A percentile compares a stretch with the other conserved stretches of the same genome.
Evolutionary conservation across 2,113 vertebrate genomes (phyloP).

Genomic region (Telmatochromis sp.): DNA sequence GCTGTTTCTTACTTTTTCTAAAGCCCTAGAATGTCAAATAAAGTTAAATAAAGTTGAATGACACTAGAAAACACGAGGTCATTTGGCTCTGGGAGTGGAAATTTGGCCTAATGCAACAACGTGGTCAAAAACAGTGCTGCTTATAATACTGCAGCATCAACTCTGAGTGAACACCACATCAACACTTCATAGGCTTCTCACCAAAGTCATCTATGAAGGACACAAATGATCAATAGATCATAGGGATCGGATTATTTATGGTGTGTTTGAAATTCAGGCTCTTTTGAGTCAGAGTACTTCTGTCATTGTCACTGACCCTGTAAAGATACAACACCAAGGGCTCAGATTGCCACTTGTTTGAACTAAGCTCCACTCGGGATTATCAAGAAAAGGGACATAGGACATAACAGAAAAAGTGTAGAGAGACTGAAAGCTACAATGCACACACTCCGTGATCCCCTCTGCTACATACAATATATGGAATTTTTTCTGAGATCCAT

Average conservation of each 20-base stretch:
- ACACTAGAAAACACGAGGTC: background rate
- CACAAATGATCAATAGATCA: slow-evolving; percentile 35
- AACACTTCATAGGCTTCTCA: slow-evolving; percentile 7
- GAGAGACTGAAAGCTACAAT: background rate
- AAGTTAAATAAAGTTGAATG: background rate
- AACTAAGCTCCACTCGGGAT: background rate
- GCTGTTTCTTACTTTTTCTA: background rate
- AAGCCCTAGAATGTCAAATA: background rate
- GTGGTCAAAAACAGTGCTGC: background rate
- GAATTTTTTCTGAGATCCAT: background rate
- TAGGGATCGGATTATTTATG: background rate
- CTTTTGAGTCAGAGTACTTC: background rate
- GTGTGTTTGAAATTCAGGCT: slow-evolving; percentile 10
- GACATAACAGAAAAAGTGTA: background rate
- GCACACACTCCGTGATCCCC: background rate
- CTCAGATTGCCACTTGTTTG: background rate
- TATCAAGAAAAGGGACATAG: background rate
- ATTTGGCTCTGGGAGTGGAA: background rate
- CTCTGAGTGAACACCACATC: background rate
- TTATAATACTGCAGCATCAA: background rate
- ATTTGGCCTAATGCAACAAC: background rate
- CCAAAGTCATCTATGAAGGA: slow-evolving; percentile 29
- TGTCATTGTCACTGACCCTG: background rate
- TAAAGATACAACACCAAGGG: background rate
- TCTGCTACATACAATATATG: background rate